Percentiles rank a stretch among this genome's conserved stretches.
These are phyloP conservation scores for Xanthorhoe designata DNA, from an alignment of 2,888 invertebrate genomes.

Conservation along the genomic window DNA sequence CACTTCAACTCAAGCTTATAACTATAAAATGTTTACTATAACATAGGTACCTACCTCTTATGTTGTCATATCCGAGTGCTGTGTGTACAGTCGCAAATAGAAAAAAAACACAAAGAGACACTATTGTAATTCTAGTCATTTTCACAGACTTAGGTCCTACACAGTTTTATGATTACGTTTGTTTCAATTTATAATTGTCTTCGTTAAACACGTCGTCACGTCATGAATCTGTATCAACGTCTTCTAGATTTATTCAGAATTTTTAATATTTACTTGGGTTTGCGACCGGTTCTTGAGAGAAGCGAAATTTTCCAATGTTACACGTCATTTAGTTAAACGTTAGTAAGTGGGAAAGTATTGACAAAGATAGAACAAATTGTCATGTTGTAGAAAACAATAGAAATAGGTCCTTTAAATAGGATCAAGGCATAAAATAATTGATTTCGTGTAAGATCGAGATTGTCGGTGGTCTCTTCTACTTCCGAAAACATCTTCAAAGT, in stretches of 20 bases:
- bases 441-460: no score
- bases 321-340: constrained; percentile 34
- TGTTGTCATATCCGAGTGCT: constrained; percentile 37
- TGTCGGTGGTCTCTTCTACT: no score
- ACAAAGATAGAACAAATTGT: not conserved
- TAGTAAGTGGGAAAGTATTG: not conserved
- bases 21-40: constrained; percentile 1
- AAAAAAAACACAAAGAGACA: constrained; percentile 38
- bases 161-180: not conserved
- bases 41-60: constrained; percentile 55
- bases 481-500: no score
- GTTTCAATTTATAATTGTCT: not conserved
- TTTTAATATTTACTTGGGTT: constrained; percentile 27
- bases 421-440: no score
- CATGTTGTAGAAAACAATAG: not conserved
- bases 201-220: constrained; percentile 11
- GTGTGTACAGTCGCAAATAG: constrained; percentile 38
- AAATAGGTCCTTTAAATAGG: no score
- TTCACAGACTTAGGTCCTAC: constrained; percentile 7
- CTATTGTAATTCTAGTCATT: constrained; percentile 41
- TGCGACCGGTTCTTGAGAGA: constrained; percentile 39
- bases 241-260: constrained; percentile 21
- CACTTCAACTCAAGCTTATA: not conserved
- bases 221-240: constrained; percentile 21
- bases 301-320: constrained; percentile 31